Conservation (phyloP, 2,113 vertebrate genomes). For the Oncorhynchus masou region DNA sequence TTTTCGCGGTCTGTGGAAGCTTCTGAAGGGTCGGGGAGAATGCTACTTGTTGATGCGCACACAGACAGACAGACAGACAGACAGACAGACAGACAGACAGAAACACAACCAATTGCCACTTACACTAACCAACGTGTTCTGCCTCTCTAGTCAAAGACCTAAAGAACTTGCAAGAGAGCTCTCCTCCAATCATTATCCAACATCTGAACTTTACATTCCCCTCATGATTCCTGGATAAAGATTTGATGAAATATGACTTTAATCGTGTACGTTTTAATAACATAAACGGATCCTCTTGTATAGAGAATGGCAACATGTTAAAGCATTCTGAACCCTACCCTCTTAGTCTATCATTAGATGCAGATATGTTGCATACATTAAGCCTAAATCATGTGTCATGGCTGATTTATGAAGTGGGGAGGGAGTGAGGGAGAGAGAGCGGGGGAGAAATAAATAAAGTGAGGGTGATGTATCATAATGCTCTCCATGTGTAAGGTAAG, state of each 20-base stretch:
- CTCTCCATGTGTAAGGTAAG: neutral
- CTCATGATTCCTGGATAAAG: too few species aligned
- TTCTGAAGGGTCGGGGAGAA: constrained; percentile 80
- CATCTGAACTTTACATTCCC: too few species aligned
- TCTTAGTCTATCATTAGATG: constrained; percentile 9
- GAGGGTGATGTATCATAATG: neutral
- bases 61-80: neutral
- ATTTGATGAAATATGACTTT: neutral
- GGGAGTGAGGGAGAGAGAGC: too few species aligned
- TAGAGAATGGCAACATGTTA: too few species aligned
- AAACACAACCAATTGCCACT: neutral
- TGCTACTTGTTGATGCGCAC: constrained; percentile 72
- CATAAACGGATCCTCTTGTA: too few species aligned
- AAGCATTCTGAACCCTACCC: neutral
- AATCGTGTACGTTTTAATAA: too few species aligned
- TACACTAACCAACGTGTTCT: too few species aligned
- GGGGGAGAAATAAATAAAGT: neutral
- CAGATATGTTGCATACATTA: constrained; percentile 35
- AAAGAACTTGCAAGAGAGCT: too few species aligned
- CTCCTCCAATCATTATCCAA: too few species aligned
- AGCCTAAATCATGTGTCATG: constrained; percentile 39
- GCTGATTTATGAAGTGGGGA: constrained; percentile 30
- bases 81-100: constrained; percentile 13
- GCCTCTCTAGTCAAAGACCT: too few species aligned
- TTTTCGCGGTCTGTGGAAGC: constrained; percentile 72